Percentiles rank a stretch among this genome's conserved stretches.
phyloP scores from a whole-genome alignment of 1,140 invertebrate genomes.

The Berghia stephanieae region DNA sequence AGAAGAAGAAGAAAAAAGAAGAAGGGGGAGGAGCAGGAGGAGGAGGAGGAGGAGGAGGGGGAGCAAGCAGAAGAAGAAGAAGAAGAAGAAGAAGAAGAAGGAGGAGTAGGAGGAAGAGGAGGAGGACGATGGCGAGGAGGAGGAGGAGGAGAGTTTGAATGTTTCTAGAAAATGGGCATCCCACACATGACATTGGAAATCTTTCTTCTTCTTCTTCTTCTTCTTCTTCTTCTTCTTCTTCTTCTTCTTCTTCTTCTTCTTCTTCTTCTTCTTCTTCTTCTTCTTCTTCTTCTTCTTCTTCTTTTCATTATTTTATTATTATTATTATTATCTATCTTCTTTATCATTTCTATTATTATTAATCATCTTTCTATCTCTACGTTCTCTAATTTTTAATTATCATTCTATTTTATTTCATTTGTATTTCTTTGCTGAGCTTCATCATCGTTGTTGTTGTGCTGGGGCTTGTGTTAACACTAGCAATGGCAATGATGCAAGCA shows the following conservation, averaged over 20 bases:
- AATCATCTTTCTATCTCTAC: too few species aligned
- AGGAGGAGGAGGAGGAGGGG: too few species aligned
- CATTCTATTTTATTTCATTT: too few species aligned
- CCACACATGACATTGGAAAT: background rate
- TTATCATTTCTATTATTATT: background rate
- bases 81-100: background rate
- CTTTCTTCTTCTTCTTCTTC: background rate
- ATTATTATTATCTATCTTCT: background rate
- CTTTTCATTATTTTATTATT: background rate
- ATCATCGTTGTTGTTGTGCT: too few species aligned
- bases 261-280: background rate
- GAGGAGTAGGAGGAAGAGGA: background rate
- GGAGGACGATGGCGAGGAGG: background rate
- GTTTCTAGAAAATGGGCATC: background rate
- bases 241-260: background rate
- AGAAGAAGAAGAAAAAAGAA: background rate
- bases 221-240: constrained; percentile 8
- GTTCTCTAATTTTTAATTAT: too few species aligned
- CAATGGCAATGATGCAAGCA: too few species aligned
- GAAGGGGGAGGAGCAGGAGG: too few species aligned
- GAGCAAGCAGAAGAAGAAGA: background rate
- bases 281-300: background rate
- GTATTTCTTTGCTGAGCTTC: too few species aligned
- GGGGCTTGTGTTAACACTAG: too few species aligned
- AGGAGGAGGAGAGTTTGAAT: too few species aligned